Conservation (phyloP, 2,113 vertebrate species). For the Syngnathus scovelli region DNA sequence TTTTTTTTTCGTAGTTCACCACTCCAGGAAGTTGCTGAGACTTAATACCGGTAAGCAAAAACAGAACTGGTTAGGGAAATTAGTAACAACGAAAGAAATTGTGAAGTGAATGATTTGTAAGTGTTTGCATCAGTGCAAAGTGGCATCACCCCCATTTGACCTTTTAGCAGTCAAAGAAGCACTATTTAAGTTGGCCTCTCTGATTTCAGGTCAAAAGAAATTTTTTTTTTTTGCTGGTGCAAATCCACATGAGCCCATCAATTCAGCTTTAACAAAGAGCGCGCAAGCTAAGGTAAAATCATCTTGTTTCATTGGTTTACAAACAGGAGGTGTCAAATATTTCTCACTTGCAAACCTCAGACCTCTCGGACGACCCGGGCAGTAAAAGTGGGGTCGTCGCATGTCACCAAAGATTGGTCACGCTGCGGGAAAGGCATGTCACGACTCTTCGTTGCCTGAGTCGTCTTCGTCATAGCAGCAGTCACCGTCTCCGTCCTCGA, state of each 20-base stretch:
- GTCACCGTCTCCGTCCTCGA: conserved; percentile 75
- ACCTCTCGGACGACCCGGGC: conserved; percentile 44
- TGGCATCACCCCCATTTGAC: conserved; percentile 31
- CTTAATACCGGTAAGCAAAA: conserved; percentile 13
- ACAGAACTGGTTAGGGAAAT: conserved; percentile 30
- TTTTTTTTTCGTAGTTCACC: conserved; percentile 26
- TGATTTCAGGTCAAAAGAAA: conserved; percentile 36
- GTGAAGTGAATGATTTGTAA: conserved; percentile 35
- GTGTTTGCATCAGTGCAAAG: conserved; percentile 58
- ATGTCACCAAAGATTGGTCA: conserved; percentile 26
- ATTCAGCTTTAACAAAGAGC: conserved; percentile 31
- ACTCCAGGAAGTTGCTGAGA: conserved; percentile 24
- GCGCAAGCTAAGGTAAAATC: conserved; percentile 40
- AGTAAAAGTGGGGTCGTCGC: conserved; percentile 26
- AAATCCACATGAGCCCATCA: conserved; percentile 38
- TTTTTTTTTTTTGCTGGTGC: conserved; percentile 58
- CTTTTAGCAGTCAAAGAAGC: conserved; percentile 11
- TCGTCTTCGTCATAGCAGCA: conserved; percentile 90
- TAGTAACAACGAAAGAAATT: conserved; percentile 27
- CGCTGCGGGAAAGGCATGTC: conserved; percentile 60
- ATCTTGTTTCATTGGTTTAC: conserved; percentile 49
- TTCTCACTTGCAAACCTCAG: conserved; percentile 44
- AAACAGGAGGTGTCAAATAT: conserved; percentile 51
- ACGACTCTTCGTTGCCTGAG: conserved; percentile 92
- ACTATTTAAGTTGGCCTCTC: conserved; percentile 15